phyloP scores from a whole-genome alignment of 2,113 vertebrate species.

The Megaceryle torquata region DNA sequence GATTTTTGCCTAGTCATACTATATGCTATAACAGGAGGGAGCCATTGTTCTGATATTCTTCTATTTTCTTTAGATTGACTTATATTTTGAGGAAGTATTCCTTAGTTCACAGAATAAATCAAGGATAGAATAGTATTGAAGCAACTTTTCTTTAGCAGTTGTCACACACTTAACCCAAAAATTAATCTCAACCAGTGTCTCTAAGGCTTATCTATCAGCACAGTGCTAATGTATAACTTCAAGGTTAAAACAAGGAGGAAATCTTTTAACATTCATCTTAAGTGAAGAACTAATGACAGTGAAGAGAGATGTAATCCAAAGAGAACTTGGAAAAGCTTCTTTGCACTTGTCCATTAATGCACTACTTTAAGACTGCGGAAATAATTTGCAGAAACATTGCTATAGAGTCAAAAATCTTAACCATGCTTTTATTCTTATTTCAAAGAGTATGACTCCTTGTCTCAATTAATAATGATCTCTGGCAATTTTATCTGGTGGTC shows the following conservation, averaged over 20 bases:
- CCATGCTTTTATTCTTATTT: not conserved
- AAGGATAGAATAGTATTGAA: not conserved
- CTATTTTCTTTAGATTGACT: not conserved
- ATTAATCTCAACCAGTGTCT: not conserved
- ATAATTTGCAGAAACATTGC: slow-evolving; percentile 6
- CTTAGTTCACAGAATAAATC: not conserved
- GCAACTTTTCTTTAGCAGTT: not conserved
- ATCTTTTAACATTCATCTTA: slow-evolving; percentile 18
- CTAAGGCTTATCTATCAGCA: not conserved
- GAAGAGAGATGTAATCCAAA: slow-evolving; percentile 29
- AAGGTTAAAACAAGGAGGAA: slow-evolving; percentile 55
- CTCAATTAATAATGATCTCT: not conserved
- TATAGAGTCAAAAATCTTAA: not conserved
- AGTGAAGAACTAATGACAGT: slow-evolving; percentile 24
- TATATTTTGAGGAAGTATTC: not conserved
- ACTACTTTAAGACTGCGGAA: slow-evolving; percentile 12
- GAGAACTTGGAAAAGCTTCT: slow-evolving; percentile 7
- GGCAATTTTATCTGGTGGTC: not conserved
- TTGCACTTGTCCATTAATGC: not conserved
- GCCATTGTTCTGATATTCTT: not conserved
- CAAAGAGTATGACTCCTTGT: not conserved
- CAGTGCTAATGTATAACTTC: not conserved
- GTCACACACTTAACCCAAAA: not conserved
- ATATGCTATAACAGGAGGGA: not conserved
- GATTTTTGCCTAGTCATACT: not conserved